A percentile compares a stretch with the other conserved stretches of the same genome.
phyloP scores from a whole-genome alignment of 2,797 vertebrate species.

The Sebastes elongatus region DNA sequence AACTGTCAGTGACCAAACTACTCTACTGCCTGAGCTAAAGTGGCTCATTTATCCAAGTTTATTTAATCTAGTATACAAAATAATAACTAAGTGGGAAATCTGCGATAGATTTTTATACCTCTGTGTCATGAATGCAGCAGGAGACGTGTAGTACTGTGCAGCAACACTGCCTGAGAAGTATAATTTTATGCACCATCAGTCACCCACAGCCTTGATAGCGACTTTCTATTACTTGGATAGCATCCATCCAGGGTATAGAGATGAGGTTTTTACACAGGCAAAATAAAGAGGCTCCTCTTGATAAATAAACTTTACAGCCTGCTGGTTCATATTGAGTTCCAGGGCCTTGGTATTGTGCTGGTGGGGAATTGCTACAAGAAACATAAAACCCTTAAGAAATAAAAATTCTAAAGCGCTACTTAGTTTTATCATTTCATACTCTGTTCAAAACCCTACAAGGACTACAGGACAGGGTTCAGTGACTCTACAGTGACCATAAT shows the following conservation, averaged over 20 bases:
- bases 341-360: background rate
- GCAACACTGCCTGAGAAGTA: background rate
- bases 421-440: background rate
- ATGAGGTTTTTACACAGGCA: background rate
- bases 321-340: conserved; percentile 15
- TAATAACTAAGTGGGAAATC: background rate
- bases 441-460: background rate
- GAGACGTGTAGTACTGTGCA: background rate
- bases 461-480: background rate
- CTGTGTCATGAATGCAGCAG: background rate
- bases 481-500: background rate
- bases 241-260: conserved; percentile 8
- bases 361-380: background rate
- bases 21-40: background rate
- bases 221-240: conserved; percentile 22
- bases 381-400: background rate
- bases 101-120: background rate
- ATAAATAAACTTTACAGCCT: conserved; percentile 23
- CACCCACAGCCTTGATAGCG: background rate
- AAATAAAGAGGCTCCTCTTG: conserved; percentile 19
- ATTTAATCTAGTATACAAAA: background rate
- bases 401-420: background rate
- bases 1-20: background rate
- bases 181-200: conserved; percentile 13
- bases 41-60: background rate